Evolutionary conservation across 2,888 invertebrate genomes (phyloP), one percentile per base, ranked within the genome.

Genomic region (Heliothis peltigera): DNA sequence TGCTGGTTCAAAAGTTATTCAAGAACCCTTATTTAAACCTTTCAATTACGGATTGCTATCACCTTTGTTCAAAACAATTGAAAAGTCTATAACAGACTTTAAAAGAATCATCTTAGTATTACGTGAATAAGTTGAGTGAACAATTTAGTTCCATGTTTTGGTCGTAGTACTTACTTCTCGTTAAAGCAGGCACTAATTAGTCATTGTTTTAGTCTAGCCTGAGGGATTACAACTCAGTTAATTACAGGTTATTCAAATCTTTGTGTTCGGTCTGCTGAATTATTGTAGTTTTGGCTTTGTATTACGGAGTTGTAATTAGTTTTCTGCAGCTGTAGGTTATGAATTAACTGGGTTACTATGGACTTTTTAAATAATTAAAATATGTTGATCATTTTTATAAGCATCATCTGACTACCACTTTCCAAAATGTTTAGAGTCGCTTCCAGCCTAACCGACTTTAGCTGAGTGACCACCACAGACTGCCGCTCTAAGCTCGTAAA

Each of bases 181-280:
- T 56, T 56, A 56, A 46, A 67, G 53, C 22, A 53, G 51, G 48
- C 51, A 56, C 64, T 76, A 71, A 75, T 75, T 76, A 75, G 72
- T 48, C 58, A 64, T 75, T 76, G 75, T 76, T 75, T 43, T 55
- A 71, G 44, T 25, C 17, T 7, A 55, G 51, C 44, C 49, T 32
- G 25, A 47, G 57, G 51, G 49, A 51, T 51, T 46, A 49, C 21
- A 49, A 57, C 60, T 22, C 35, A 18, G 32, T 53, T 67, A 46
- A 70, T 56, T 73, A 56, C 54, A 35, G 15, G 44, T 49, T 54
- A 43, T 53, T 49, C 74, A 73, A 74, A 74, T 67, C 53, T 73
- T 61, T 61, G 68, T 55, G 32, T 65, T 49, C 32, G 32, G 49
- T 21, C 25, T 61, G 47, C 47, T 62, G 60, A 55, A 67, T 67